phyloP scores from a whole-genome alignment of 2,888 invertebrate genomes.

The Ormyrus thymus region DNA sequence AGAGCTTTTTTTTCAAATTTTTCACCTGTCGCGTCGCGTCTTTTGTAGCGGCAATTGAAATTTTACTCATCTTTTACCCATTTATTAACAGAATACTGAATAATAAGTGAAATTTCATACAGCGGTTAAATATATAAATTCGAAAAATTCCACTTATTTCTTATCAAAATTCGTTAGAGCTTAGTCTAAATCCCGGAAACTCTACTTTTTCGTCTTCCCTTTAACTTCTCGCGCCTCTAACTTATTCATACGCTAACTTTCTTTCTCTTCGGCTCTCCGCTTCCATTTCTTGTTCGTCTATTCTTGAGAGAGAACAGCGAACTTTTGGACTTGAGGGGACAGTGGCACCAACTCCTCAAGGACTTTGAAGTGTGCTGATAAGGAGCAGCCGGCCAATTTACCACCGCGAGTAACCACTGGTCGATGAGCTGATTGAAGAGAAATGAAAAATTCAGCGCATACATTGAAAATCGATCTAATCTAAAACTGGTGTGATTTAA shows the following conservation, averaged over 20 bases:
- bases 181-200: constrained; percentile 19
- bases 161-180: constrained; percentile 13
- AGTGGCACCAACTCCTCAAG: constrained; percentile 28
- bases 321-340: background rate
- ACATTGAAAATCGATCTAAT: too few relatives aligned
- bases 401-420: background rate
- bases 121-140: too few relatives aligned
- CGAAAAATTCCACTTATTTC: background rate
- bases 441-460: too few relatives aligned
- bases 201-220: background rate
- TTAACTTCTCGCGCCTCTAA: background rate
- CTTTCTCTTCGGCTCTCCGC: constrained; percentile 17
- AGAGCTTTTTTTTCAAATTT: too few relatives aligned
- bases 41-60: too few relatives aligned
- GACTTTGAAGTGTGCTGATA: constrained; percentile 40
- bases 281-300: background rate
- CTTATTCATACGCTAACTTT: constrained; percentile 47
- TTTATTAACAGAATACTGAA: too few relatives aligned
- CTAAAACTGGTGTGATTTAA: too few relatives aligned
- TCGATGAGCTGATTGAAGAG: too few relatives aligned
- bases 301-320: constrained; percentile 4
- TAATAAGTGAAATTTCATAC: too few relatives aligned
- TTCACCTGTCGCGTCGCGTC: too few relatives aligned
- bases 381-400: constrained; percentile 44
- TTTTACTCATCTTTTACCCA: too few relatives aligned